phyloP scores from a whole-genome alignment of 2,113 vertebrate genomes.

The Gallinago jamesoni region DNA sequence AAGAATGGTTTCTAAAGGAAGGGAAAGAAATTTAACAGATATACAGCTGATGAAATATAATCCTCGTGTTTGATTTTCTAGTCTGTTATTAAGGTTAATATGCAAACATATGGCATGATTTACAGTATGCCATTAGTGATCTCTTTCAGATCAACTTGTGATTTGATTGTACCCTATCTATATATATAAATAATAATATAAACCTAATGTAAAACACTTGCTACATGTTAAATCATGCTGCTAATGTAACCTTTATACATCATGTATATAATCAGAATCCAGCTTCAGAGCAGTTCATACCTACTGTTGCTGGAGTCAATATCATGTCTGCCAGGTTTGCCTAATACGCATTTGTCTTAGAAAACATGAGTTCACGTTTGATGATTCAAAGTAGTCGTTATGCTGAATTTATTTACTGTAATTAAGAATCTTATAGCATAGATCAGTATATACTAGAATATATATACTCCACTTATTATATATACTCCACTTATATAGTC shows the following conservation, averaged over 20 bases:
- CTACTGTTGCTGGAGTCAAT: background rate
- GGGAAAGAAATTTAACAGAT: background rate
- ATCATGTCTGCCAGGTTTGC: background rate
- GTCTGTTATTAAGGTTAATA: background rate
- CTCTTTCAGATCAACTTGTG: background rate
- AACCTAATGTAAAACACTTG: background rate
- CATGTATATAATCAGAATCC: background rate
- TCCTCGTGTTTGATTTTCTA: background rate
- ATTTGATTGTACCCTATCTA: background rate
- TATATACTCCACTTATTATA: background rate
- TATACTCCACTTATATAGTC: background rate
- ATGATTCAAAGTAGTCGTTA: background rate
- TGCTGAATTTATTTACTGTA: background rate
- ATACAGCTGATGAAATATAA: background rate
- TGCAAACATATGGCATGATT: background rate
- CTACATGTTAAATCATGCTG: background rate
- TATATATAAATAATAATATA: background rate
- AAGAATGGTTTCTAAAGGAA: background rate
- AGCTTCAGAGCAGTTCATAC: background rate
- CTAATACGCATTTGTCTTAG: background rate
- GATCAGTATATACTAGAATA: background rate
- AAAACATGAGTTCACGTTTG: background rate
- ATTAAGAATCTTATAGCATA: background rate
- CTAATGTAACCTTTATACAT: background rate
- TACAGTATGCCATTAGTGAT: background rate